Conservation (phyloP, 1,140 invertebrate species). For the Eumaeus atala region DNA sequence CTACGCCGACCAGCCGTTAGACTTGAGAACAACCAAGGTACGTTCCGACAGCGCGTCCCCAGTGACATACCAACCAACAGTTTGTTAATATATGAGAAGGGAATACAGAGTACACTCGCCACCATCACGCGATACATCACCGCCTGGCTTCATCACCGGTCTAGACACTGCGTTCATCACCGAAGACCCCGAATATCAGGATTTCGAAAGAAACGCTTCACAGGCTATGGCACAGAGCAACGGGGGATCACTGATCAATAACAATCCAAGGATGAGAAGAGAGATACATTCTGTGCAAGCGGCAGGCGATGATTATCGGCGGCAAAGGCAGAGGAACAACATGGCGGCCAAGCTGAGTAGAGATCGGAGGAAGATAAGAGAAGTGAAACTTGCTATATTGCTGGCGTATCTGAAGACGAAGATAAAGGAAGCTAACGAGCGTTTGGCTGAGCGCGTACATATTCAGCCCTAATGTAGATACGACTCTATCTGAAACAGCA, state of each 20-base stretch:
- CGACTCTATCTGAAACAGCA: neutral
- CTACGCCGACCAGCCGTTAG: conserved; percentile 39
- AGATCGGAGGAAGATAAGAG: conserved; percentile 90
- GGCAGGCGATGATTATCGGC: conserved; percentile 85
- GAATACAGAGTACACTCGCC: neutral
- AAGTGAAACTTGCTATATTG: conserved; percentile 93
- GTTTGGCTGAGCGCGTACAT: conserved; percentile 6
- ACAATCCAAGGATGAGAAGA: conserved; percentile 81
- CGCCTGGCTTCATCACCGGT: neutral
- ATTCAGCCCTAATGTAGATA: conserved; percentile 1
- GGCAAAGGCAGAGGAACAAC: conserved; percentile 93
- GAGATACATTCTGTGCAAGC: conserved; percentile 55
- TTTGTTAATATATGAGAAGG: too few species aligned
- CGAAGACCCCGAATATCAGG: conserved; percentile 77
- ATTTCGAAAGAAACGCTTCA: conserved; percentile 80
- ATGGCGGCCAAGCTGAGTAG: conserved; percentile 95
- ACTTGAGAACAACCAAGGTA: conserved; percentile 32
- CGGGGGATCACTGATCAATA: conserved; percentile 69
- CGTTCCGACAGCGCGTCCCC: neutral
- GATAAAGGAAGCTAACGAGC: conserved; percentile 22
- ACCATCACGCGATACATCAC: conserved; percentile 1
- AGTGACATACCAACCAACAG: neutral
- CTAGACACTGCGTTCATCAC: conserved; percentile 29
- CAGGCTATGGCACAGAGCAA: conserved; percentile 78
- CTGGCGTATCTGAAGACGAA: conserved; percentile 81